Evolutionary conservation across 2,113 vertebrate species (phyloP), one percentile per base, ranked within the genome.

Genomic region (Todiramphus saurophagus): DNA sequence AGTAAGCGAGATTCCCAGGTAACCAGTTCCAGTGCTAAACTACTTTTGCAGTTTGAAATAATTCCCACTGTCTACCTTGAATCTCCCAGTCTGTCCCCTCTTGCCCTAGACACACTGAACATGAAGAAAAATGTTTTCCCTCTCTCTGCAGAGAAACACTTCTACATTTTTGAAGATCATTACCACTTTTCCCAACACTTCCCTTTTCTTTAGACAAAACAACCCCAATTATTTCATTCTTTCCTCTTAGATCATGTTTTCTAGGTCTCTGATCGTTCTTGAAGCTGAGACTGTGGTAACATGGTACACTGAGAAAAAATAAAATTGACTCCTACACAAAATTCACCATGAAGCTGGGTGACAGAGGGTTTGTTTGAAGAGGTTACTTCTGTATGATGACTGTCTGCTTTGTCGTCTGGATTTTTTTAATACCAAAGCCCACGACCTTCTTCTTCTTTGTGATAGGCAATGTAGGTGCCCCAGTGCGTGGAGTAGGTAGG

Each of bases 161-260:
- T 67, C 63, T 12, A 78, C 11, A 18, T 73, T 78, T 90, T 73
- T 53, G 28, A 89, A 90, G 51, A 90, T 90, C n/a, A 50, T 41
- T 77, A 83, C 16, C 21, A 53, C 31, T 79, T 83, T 80, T 17
- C 79, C 70, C 79, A 79, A 76, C 41, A 53, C 14, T n/a, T 51
- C 27, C 43, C 25, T 78, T 44, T 90, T 73, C 72, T 58, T 89
- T 55, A 94, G 64, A 77, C 55, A 74, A 67, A 93, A 80, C 72
- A 70, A 96, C 11, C 83, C 93, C 64, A 89, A 59, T 95, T 95
- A 94, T 93, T 95, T 92, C 90, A 95, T 31, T 63, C 46, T 74
- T n/a, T 74, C 41, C 58, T 43, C 75, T 96, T 19, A 94, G 94
- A 96, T 95, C 90, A 62, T 59, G 20, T 74, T 94, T 95, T 80